Conservation (phyloP, 2,113 vertebrate genomes). For the Carlito syrichta region DNA sequence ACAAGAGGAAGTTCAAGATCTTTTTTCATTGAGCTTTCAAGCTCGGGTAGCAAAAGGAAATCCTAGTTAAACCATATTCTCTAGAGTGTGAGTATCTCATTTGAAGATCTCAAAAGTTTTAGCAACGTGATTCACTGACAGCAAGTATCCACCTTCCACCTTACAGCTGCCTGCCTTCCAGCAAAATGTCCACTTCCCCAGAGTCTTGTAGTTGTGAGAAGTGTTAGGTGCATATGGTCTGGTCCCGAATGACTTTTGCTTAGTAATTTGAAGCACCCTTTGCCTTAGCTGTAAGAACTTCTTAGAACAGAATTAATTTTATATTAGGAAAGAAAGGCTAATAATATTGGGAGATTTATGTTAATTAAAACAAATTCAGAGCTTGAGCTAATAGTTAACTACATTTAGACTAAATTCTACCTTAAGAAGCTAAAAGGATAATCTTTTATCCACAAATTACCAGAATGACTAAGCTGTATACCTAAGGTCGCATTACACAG, state of each 20-base stretch:
- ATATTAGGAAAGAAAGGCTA: not conserved
- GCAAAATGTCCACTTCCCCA: not conserved
- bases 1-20: slow-evolving; percentile 52
- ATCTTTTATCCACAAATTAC: slow-evolving; percentile 51
- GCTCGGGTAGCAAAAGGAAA: slow-evolving; percentile 62
- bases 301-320: not conserved
- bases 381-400: not conserved
- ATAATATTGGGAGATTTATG: slow-evolving; percentile 29
- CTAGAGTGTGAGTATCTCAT: slow-evolving; percentile 56
- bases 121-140: slow-evolving; percentile 53
- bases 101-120: slow-evolving; percentile 60
- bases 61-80: slow-evolving; percentile 66
- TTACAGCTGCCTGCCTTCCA: slow-evolving; percentile 35
- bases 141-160: slow-evolving; percentile 26
- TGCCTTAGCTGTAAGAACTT: slow-evolving; percentile 10
- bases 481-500: slow-evolving; percentile 38
- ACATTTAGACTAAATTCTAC: slow-evolving; percentile 1
- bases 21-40: slow-evolving; percentile 63
- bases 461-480: slow-evolving; percentile 31
- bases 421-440: slow-evolving; percentile 35
- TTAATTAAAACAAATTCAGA: slow-evolving; percentile 38
- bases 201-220: not conserved
- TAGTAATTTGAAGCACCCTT: slow-evolving; percentile 26
- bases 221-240: not conserved
- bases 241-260: not conserved